phyloP scores from a whole-genome alignment of 1,140 invertebrate species.

The Neodiprion pinetum region DNA sequence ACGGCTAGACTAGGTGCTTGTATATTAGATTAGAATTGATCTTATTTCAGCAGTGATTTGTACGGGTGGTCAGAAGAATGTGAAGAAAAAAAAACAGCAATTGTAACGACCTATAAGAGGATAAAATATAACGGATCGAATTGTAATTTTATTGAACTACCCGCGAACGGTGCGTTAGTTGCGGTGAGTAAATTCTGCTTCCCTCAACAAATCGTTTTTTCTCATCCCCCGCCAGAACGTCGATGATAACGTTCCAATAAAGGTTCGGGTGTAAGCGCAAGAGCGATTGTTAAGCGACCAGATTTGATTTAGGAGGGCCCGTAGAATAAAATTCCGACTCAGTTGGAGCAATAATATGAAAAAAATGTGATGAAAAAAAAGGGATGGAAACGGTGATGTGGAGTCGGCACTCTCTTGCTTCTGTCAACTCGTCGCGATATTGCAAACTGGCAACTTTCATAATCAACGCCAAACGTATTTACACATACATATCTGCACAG shows the following conservation, averaged over 20 bases:
- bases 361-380: not conserved
- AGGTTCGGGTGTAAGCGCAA: not conserved
- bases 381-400: not conserved
- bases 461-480: not conserved
- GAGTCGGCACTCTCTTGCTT: not conserved
- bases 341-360: not conserved
- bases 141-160: constrained; percentile 6
- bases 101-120: not conserved
- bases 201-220: constrained; percentile 7
- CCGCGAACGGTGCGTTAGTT: not conserved
- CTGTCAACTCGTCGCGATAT: not conserved
- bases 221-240: not conserved
- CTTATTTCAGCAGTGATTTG: too few species aligned
- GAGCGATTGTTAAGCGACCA: not conserved
- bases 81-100: not conserved
- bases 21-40: too few species aligned
- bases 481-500: not conserved
- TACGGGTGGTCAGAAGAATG: not conserved
- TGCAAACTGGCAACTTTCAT: not conserved
- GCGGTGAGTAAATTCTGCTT: constrained; percentile 1
- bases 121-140: constrained; percentile 3
- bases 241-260: constrained; percentile 7
- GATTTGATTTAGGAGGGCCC: constrained; percentile 6
- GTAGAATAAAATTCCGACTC: constrained; percentile 1
- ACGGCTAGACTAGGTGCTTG: too few species aligned